phyloP scores from a whole-genome alignment of 2,797 vertebrate genomes.

The Ctenosaura bakeri region DNA sequence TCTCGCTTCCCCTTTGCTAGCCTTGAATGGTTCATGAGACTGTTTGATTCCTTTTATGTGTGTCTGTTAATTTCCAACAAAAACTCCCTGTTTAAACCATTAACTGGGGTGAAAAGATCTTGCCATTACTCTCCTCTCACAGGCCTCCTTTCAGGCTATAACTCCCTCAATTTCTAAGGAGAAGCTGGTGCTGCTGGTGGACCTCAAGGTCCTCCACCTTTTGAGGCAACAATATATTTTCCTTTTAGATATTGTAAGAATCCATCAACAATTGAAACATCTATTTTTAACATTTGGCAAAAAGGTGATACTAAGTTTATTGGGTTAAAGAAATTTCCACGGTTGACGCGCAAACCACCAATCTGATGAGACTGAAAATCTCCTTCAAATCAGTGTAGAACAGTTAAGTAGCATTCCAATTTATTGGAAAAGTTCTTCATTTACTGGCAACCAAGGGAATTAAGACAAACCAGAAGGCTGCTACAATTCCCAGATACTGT shows the following conservation, averaged over 20 bases:
- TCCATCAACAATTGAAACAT: neutral
- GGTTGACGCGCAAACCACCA: neutral
- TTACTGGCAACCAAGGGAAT: neutral
- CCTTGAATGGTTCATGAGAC: too few species aligned
- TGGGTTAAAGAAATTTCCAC: neutral
- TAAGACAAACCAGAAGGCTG: neutral
- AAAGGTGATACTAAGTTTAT: neutral
- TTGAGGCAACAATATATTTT: neutral
- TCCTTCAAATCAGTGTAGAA: neutral
- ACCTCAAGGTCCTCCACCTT: too few species aligned
- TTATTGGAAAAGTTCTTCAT: neutral
- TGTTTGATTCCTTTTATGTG: too few species aligned
- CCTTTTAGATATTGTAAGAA: neutral
- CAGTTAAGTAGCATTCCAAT: conserved; percentile 42
- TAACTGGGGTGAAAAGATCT: too few species aligned
- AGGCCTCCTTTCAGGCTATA: too few species aligned
- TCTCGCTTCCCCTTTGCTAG: too few species aligned
- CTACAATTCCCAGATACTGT: neutral
- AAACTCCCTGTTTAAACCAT: too few species aligned
- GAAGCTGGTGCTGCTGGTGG: too few species aligned
- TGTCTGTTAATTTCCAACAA: too few species aligned
- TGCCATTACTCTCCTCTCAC: too few species aligned
- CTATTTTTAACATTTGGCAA: neutral
- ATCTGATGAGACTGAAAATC: conserved; percentile 56
- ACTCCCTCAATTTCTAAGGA: too few species aligned